Evolutionary conservation across 2,113 vertebrate species (phyloP).

Genomic region (Ammodytes dubius): DNA sequence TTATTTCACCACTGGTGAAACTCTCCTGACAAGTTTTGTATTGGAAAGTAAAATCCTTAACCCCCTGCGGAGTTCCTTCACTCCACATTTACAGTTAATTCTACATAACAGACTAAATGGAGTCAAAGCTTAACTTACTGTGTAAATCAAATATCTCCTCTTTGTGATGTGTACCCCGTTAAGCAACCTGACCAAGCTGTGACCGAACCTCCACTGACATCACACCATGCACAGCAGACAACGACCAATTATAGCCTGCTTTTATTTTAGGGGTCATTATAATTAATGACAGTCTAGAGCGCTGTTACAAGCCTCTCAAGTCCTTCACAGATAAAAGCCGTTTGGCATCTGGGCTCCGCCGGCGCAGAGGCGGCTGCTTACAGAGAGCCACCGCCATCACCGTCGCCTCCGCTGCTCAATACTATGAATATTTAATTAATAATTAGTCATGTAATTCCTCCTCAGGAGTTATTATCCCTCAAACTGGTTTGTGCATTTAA

Average conservation of each 20-base stretch:
- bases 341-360: constrained; percentile 86
- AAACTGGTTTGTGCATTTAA: constrained; percentile 98
- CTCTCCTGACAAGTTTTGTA: too few species aligned
- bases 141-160: neutral
- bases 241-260: constrained; percentile 88
- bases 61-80: too few species aligned
- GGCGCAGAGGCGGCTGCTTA: constrained; percentile 87
- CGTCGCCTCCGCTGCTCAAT: constrained; percentile 83
- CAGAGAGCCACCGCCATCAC: constrained; percentile 47
- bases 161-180: neutral
- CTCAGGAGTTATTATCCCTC: constrained; percentile 97
- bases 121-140: neutral
- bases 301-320: constrained; percentile 79
- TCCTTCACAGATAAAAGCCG: constrained; percentile 84
- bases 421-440: constrained; percentile 99
- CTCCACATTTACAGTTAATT: too few species aligned
- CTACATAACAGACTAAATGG: neutral
- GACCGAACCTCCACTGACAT: constrained; percentile 11
- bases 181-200: neutral
- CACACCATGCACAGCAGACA: neutral
- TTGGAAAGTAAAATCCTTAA: too few species aligned
- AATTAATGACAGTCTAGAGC: constrained; percentile 89
- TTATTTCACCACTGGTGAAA: too few species aligned
- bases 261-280: constrained; percentile 89
- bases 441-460: constrained; percentile 99